Evolutionary conservation across 2,797 vertebrate genomes (phyloP), one percentile per base, ranked within the genome.

Genomic region (Melanotaenia maccullochi): DNA sequence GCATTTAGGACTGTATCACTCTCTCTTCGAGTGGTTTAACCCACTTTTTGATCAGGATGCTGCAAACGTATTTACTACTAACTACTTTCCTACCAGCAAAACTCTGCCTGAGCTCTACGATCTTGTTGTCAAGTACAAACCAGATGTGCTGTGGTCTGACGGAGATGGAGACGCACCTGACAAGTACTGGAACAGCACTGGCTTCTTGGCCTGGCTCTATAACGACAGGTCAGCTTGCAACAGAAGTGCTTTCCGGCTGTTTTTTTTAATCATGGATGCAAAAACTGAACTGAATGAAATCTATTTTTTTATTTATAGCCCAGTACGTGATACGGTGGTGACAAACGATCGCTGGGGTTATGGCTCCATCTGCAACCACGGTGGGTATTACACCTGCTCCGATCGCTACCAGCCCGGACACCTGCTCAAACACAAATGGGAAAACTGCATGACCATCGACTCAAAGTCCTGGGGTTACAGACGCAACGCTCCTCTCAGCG

Each of bases 401-500:
- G 98, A 99, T 58, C 95, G 97, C 6, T 99, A 96, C 57, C 96
- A 95, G 86, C 98, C 98, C 0, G 96, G 96, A 55, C 96, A 96
- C 76, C 95, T 98, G 82, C 81, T 98, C 81, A 89, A 93, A 7
- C 97, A 92, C 90, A 99, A 99, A 71, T 99, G 98, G 98, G 98
- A 99, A 84, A 98, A 96, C 94, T 99, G 98, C 87, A 96, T 99
- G 96, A 95, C 95, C 62, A 95, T 98, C n/a, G 98, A 99, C 94
- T 92, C 74, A 52, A 56, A 66, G 55, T 99, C 98, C 0, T 99
- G 98, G 97, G 96, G 97, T 3, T 99, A 95, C 89, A 93, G 97
- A 73, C 94, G 97, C 69, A 90, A 99, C 0, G 96, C 97, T 9
- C 81, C 62, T 5, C 94, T 99, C 5, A 69, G 64, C 0, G 97